phyloP scores from a whole-genome alignment of 2,888 invertebrate genomes.

The Heliothis peltigera region DNA sequence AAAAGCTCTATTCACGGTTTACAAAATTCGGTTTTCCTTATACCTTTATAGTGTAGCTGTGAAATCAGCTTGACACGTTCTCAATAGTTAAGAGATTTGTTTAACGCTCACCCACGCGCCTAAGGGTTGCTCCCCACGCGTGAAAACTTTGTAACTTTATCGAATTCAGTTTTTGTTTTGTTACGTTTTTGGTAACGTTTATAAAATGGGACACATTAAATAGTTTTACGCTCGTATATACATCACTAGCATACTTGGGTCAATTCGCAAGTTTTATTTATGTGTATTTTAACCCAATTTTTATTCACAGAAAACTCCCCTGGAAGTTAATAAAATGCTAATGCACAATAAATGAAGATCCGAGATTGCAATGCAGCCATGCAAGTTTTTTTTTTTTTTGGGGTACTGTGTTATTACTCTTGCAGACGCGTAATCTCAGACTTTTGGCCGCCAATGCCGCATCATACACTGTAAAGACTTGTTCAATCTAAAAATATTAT shows the following conservation, averaged over 20 bases:
- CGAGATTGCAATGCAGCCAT: too few species aligned
- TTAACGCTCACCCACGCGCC: constrained; percentile 34
- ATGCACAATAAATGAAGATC: too few species aligned
- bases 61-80: constrained; percentile 26
- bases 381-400: too few species aligned
- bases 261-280: background rate
- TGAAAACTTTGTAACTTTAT: background rate
- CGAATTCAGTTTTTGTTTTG: background rate
- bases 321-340: too few species aligned
- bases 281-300: background rate
- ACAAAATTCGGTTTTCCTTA: constrained; percentile 60
- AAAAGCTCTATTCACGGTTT: constrained; percentile 63
- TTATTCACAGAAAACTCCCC: background rate
- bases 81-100: constrained; percentile 47
- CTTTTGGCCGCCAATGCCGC: background rate
- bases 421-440: background rate
- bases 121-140: constrained; percentile 5
- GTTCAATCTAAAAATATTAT: too few species aligned
- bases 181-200: constrained; percentile 1
- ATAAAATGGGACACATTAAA: background rate
- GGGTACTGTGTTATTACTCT: constrained; percentile 1
- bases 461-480: background rate
- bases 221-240: too few species aligned
- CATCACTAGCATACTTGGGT: background rate
- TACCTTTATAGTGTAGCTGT: constrained; percentile 29